Conservation (phyloP, 92 coral and sea anemone genomes). For the Epizoanthus stellaris region DNA sequence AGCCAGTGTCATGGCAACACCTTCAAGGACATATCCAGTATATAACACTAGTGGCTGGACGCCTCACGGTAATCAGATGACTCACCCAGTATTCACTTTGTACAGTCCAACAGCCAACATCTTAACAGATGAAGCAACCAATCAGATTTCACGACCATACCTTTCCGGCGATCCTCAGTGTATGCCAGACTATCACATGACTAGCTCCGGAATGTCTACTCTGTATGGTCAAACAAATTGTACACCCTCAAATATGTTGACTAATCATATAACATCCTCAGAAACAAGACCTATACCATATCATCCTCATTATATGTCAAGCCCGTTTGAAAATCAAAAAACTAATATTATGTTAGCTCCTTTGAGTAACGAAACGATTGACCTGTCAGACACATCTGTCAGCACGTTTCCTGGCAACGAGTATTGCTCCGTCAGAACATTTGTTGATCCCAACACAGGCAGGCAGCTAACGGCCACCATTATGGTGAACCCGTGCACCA, state of each 20-base stretch:
- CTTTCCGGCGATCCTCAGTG: background rate
- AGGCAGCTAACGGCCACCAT: background rate
- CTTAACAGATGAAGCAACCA: background rate
- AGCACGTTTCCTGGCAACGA: background rate
- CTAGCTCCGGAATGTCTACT: background rate
- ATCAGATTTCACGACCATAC: background rate
- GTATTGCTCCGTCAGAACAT: background rate
- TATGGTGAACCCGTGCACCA: background rate
- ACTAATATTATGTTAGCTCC: background rate
- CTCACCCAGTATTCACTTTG: background rate
- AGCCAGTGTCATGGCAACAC: background rate
- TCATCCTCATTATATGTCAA: background rate
- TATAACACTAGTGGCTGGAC: background rate
- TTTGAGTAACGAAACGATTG: background rate
- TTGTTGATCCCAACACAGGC: background rate
- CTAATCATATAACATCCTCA: background rate
- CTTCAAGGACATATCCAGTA: background rate
- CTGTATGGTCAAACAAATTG: background rate
- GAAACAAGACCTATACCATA: background rate
- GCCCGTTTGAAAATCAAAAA: background rate
- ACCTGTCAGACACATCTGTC: background rate
- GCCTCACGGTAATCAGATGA: background rate
- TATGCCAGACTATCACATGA: background rate
- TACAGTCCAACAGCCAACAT: background rate
- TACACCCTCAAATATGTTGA: background rate